phyloP scores from a whole-genome alignment of 2,888 invertebrate genomes.

The Heliconius charithonia region DNA sequence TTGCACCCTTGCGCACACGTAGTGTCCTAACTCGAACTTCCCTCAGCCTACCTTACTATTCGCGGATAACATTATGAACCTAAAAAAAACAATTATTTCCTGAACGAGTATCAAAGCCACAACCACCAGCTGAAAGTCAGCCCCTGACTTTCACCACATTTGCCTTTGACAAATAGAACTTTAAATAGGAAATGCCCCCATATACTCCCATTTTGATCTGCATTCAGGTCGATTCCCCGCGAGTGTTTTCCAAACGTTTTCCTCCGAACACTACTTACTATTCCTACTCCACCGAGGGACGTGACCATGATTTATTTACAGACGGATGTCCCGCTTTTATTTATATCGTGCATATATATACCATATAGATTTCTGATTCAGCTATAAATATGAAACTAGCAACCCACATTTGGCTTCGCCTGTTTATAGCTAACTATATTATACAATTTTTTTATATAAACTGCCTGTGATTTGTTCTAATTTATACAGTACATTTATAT shows the following conservation, averaged over 20 bases:
- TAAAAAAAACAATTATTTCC: too few relatives aligned
- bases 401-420: not conserved
- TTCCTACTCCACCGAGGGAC: constrained; percentile 43
- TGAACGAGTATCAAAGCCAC: too few relatives aligned
- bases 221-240: constrained; percentile 63
- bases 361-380: constrained; percentile 42
- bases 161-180: not conserved
- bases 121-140: too few relatives aligned
- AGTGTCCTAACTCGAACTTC: too few relatives aligned
- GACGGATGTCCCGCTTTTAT: constrained; percentile 47
- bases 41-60: too few relatives aligned
- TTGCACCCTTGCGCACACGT: too few relatives aligned
- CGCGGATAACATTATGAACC: too few relatives aligned
- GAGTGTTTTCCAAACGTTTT: constrained; percentile 77
- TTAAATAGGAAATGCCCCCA: constrained; percentile 27
- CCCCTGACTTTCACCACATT: too few relatives aligned
- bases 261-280: constrained; percentile 66
- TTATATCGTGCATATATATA: constrained; percentile 37
- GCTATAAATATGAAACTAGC: constrained; percentile 41
- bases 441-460: too few relatives aligned
- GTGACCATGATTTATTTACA: constrained; percentile 57
- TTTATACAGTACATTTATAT: too few relatives aligned
- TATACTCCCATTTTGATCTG: constrained; percentile 56
- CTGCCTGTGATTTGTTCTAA: too few relatives aligned
- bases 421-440: too few relatives aligned